Conservation (phyloP, 1,140 invertebrate species). For the Caligus rogercresseyi region DNA sequence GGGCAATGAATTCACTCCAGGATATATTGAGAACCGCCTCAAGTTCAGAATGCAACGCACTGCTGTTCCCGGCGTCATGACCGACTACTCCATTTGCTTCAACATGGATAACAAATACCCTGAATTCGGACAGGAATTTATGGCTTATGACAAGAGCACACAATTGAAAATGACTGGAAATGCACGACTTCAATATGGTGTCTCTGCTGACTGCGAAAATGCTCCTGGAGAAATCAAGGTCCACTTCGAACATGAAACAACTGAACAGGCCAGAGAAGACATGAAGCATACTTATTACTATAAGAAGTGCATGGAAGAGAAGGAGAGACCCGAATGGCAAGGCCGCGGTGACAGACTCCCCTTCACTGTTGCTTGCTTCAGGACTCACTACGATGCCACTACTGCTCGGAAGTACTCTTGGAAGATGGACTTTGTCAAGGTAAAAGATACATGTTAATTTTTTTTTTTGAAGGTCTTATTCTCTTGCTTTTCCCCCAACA, state of each 20-base stretch:
- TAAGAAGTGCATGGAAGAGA: conserved; percentile 15
- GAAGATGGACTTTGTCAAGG: conserved; percentile 20
- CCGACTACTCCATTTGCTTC: conserved; percentile 11
- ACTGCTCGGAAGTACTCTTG: conserved; percentile 20
- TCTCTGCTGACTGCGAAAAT: background rate
- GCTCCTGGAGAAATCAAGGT: conserved; percentile 6
- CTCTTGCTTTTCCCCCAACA: too few relatives aligned
- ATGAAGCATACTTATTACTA: conserved; percentile 9
- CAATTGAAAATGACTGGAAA: conserved; percentile 8
- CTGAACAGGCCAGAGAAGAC: conserved; percentile 1
- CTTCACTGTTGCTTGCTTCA: conserved; percentile 21
- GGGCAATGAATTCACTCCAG: background rate
- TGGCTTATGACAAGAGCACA: background rate
- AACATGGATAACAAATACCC: conserved; percentile 8
- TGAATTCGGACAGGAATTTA: conserved; percentile 4
- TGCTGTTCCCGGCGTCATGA: background rate
- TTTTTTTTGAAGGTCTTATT: background rate
- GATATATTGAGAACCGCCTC: background rate
- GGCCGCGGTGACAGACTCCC: background rate
- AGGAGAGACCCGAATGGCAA: background rate
- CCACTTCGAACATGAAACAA: conserved; percentile 9
- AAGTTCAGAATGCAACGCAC: conserved; percentile 8
- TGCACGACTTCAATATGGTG: conserved; percentile 11
- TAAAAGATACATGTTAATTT: background rate
- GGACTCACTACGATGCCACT: conserved; percentile 21